A percentile compares a stretch with the other conserved stretches of the same genome.
Conservation (phyloP, 2,888 invertebrate species). For the Chymomyza procnemis region DNA sequence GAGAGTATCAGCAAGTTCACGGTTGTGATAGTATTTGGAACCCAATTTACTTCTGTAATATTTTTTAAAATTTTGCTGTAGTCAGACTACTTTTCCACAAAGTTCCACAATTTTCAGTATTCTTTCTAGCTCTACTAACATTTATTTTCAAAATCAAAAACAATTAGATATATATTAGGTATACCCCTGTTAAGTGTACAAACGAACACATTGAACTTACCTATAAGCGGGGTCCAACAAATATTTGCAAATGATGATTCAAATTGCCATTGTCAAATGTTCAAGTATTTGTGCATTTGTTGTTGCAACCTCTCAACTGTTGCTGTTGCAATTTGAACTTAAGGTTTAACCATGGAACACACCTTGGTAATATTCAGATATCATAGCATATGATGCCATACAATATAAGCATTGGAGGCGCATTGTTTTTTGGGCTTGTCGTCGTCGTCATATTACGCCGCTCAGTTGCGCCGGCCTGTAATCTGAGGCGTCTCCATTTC, state of each 20-base stretch:
- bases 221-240: not conserved
- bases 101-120: too few species aligned
- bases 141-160: not conserved
- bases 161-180: not conserved
- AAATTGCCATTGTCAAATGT: slow-evolving; percentile 47
- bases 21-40: too few species aligned
- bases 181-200: not conserved
- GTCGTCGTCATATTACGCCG: not conserved
- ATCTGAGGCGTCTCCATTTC: slow-evolving; percentile 68
- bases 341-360: not conserved
- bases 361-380: slow-evolving; percentile 3
- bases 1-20: too few species aligned
- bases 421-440: slow-evolving; percentile 1
- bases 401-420: not conserved
- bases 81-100: too few species aligned
- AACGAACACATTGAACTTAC: not conserved
- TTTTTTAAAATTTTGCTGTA: too few species aligned
- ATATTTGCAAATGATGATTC: slow-evolving; percentile 54
- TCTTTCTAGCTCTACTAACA: too few species aligned
- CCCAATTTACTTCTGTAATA: too few species aligned
- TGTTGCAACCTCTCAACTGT: slow-evolving; percentile 4
- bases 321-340: slow-evolving; percentile 28
- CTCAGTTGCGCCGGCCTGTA: slow-evolving; percentile 27
- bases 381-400: not conserved
- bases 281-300: slow-evolving; percentile 33